phyloP scores from a whole-genome alignment of 30 jellyfish, hydroid and myxozoan species.

The Aurelia aurita complex sp. Pacific region DNA sequence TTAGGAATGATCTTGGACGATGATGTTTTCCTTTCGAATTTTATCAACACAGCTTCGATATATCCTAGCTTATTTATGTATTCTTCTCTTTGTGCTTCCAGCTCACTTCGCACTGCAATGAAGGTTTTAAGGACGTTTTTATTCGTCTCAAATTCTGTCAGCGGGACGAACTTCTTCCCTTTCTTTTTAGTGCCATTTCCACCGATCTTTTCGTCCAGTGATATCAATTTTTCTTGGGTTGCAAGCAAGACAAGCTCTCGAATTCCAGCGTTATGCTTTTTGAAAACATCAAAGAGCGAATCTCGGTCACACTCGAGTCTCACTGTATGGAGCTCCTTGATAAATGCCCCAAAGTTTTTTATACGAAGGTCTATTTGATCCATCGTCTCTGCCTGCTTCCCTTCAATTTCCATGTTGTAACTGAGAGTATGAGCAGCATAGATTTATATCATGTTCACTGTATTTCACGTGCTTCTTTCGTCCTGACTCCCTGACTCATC shows the following conservation, averaged over 20 bases:
- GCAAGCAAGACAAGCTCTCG: neutral
- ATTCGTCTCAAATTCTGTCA: conserved; percentile 13
- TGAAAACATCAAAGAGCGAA: neutral
- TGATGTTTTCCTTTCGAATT: neutral
- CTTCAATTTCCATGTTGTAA: too few relatives aligned
- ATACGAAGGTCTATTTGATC: neutral
- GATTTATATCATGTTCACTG: too few relatives aligned
- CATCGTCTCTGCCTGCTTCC: too few relatives aligned
- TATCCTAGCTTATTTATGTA: neutral
- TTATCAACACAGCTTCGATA: neutral
- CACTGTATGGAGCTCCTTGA: neutral
- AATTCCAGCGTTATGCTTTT: neutral
- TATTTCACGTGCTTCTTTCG: too few relatives aligned
- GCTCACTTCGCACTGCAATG: conserved; percentile 17
- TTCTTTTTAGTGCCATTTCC: neutral
- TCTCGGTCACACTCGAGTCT: neutral
- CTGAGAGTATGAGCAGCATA: too few relatives aligned
- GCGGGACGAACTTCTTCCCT: neutral
- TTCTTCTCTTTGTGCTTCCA: conserved; percentile 22
- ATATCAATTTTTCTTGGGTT: neutral
- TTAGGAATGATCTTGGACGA: neutral
- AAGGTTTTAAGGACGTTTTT: neutral
- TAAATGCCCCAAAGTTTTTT: neutral
- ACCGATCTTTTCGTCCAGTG: neutral
- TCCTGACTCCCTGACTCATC: too few relatives aligned